These are phyloP conservation scores for Stramonita haemastoma DNA, from an alignment of 2,888 invertebrate species.

Conservation along the genomic window DNA sequence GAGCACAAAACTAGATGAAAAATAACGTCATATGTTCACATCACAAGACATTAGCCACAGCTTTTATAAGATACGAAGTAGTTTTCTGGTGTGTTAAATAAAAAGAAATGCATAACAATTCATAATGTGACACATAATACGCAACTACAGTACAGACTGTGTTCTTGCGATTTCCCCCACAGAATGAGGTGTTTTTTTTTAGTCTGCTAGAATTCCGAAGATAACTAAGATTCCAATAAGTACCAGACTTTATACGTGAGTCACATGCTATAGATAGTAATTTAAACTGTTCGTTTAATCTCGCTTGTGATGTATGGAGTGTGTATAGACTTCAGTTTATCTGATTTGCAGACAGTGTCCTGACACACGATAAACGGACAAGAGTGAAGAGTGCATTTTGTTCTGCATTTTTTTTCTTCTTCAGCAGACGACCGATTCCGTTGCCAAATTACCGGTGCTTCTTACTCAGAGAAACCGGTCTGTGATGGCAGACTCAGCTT, in stretches of 20 bases:
- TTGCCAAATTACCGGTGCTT: constrained; percentile 28
- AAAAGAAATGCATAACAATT: no score
- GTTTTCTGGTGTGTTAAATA: no score
- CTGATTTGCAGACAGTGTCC: not conserved
- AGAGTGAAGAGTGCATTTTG: constrained; percentile 22
- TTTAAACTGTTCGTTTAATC: not conserved
- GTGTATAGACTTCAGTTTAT: not conserved
- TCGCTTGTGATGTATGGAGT: not conserved
- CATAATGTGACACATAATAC: not conserved
- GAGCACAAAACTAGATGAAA: no score
- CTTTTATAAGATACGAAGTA: no score
- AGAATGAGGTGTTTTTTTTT: constrained; percentile 34
- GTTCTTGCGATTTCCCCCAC: constrained; percentile 13
- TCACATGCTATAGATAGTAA: not conserved
- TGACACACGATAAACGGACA: not conserved
- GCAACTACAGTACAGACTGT: not conserved
- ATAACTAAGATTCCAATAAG: constrained; percentile 39
- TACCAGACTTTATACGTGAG: constrained; percentile 5
- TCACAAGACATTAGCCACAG: no score
- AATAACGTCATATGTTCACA: no score
- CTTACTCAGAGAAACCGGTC: constrained; percentile 21
- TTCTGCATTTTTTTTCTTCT: not conserved
- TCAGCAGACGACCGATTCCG: constrained; percentile 39
- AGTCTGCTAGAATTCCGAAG: constrained; percentile 38
- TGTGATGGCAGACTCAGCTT: constrained; percentile 33